These are phyloP conservation scores for Oenanthe oenanthe DNA, from an alignment of 2,113 vertebrate genomes.

Conservation along the genomic window DNA sequence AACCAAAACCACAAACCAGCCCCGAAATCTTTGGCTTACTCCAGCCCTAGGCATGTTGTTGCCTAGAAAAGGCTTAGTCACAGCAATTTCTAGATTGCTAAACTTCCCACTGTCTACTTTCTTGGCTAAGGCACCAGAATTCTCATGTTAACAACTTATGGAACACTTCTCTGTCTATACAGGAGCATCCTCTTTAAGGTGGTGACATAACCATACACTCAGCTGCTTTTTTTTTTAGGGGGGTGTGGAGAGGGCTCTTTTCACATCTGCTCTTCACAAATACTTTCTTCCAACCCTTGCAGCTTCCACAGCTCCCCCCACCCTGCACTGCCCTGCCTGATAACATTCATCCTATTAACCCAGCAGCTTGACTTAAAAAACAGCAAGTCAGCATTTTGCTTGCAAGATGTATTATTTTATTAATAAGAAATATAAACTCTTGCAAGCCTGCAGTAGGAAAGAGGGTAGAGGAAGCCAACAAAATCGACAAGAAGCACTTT, in stretches of 20 bases:
- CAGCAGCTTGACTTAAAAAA: background rate
- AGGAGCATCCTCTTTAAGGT: background rate
- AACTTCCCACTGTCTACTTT: background rate
- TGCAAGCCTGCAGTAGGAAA: background rate
- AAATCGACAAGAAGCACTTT: rapidly evolving
- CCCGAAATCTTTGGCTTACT: background rate
- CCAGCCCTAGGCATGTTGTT: background rate
- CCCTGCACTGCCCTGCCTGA: background rate
- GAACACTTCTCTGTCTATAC: background rate
- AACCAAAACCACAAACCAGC: slow-evolving; percentile 1
- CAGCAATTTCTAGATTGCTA: background rate
- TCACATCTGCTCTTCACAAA: background rate
- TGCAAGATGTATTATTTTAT: slow-evolving; percentile 5
- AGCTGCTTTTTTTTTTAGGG: background rate
- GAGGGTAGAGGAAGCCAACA: background rate
- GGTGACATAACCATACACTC: background rate
- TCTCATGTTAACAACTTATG: background rate
- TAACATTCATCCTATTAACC: slow-evolving; percentile 13
- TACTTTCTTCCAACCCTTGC: background rate
- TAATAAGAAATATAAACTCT: slow-evolving; percentile 36
- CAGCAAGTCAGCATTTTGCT: slow-evolving; percentile 21
- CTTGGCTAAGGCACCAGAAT: slow-evolving; percentile 6
- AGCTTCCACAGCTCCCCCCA: background rate
- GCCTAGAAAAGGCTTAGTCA: slow-evolving; percentile 13
- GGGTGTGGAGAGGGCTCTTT: background rate